These are phyloP conservation scores for Hirtodrosophila histrioides DNA, from an alignment of 2,888 invertebrate genomes.

Conservation along the genomic window DNA sequence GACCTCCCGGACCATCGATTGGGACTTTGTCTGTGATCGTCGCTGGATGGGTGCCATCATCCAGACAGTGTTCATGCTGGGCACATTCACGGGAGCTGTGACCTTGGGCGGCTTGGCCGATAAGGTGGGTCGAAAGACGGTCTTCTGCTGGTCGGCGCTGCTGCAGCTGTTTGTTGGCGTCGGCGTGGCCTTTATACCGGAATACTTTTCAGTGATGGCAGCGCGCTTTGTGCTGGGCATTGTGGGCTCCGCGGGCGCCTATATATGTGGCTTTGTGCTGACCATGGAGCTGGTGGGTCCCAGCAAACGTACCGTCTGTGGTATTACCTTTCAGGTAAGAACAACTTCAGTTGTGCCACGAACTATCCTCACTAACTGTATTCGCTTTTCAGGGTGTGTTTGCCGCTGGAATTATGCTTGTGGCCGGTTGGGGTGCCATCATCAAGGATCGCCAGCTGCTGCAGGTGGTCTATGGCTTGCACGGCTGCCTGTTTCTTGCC, in stretches of 20 bases:
- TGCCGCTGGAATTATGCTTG: slow-evolving; percentile 92
- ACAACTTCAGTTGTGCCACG: not conserved
- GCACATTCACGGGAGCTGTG: slow-evolving; percentile 92
- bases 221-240: slow-evolving; percentile 90
- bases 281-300: slow-evolving; percentile 94
- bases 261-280: slow-evolving; percentile 86
- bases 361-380: not conserved
- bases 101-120: slow-evolving; percentile 92
- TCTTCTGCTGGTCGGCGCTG: slow-evolving; percentile 91
- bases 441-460: slow-evolving; percentile 89
- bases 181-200: slow-evolving; percentile 91
- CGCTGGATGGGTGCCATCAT: slow-evolving; percentile 93
- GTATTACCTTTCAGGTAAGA: slow-evolving; percentile 87
- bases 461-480: slow-evolving; percentile 92
- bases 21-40: slow-evolving; percentile 91
- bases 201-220: slow-evolving; percentile 89
- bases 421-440: slow-evolving; percentile 92
- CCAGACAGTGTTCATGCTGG: slow-evolving; percentile 91
- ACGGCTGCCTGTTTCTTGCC: slow-evolving; percentile 89
- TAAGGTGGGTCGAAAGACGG: slow-evolving; percentile 91
- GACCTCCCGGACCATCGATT: slow-evolving; percentile 91
- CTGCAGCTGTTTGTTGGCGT: slow-evolving; percentile 89
- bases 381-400: slow-evolving; percentile 87
- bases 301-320: slow-evolving; percentile 91
- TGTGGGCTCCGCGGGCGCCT: slow-evolving; percentile 91